Conservation (phyloP, 2,113 vertebrate genomes). For the Orthonyx spaldingii region DNA sequence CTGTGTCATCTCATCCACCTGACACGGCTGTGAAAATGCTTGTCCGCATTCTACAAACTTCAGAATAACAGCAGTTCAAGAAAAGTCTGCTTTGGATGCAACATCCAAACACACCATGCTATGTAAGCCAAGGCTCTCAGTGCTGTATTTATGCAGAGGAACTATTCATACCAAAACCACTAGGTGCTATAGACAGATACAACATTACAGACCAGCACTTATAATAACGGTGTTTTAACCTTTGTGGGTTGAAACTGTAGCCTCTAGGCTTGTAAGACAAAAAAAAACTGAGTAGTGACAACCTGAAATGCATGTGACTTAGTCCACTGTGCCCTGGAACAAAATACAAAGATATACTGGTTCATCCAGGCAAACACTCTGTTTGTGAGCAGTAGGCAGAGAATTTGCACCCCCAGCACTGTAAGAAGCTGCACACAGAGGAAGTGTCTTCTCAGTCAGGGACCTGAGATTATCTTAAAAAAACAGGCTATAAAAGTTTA, state of each 20-base stretch:
- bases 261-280: background rate
- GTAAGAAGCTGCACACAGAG: background rate
- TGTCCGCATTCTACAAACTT: background rate
- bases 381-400: background rate
- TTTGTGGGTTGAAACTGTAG: background rate
- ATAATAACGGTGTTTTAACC: background rate
- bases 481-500: background rate
- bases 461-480: background rate
- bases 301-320: background rate
- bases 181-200: background rate
- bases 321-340: background rate
- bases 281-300: background rate
- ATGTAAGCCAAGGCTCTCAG: background rate
- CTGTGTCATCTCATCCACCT: background rate
- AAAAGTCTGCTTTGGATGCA: background rate
- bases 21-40: background rate
- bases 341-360: background rate
- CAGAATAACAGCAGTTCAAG: background rate
- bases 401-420: background rate
- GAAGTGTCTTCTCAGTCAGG: background rate
- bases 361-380: background rate
- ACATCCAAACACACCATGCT: rapidly evolving
- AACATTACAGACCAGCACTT: background rate
- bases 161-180: background rate
- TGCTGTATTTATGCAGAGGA: background rate